A percentile compares a stretch with the other conserved stretches of the same genome.
phyloP scores from a whole-genome alignment of 1,140 invertebrate species.

The Atta colombica region DNA sequence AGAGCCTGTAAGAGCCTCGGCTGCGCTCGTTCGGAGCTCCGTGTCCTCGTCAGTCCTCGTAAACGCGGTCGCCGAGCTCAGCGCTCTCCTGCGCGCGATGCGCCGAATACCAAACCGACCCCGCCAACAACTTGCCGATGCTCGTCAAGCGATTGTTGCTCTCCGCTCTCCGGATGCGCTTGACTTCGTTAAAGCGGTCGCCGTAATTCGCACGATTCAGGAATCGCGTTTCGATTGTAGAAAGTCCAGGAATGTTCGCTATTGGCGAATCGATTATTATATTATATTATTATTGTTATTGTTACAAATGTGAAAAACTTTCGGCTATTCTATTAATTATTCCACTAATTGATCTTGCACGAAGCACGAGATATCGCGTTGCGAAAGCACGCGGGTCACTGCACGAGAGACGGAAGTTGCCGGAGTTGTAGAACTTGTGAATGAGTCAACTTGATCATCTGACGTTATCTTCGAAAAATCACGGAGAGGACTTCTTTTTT shows the following conservation, averaged over 20 bases:
- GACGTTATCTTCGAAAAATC: not conserved
- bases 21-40: constrained; percentile 2
- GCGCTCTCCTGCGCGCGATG: not conserved
- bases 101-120: constrained; percentile 52
- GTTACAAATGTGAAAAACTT: not conserved
- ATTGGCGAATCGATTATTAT: not conserved
- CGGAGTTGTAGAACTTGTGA: constrained; percentile 25
- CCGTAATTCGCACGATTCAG: not conserved
- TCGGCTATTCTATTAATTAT: too few species aligned
- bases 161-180: constrained; percentile 7
- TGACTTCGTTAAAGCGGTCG: constrained; percentile 19
- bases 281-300: too few species aligned
- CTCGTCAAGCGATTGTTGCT: not conserved
- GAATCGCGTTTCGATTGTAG: not conserved
- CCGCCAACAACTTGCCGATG: constrained; percentile 14
- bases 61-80: constrained; percentile 24
- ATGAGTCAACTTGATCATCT: constrained; percentile 27
- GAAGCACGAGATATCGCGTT: not conserved
- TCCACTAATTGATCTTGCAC: not conserved
- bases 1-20: not conserved
- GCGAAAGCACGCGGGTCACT: constrained; percentile 64
- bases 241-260: not conserved
- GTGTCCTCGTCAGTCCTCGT: constrained; percentile 3
- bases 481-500: constrained; percentile 7
- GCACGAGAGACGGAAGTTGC: constrained; percentile 39